These are phyloP conservation scores for Neodiprion virginianus DNA, from an alignment of 1,140 invertebrate genomes.

Conservation along the genomic window DNA sequence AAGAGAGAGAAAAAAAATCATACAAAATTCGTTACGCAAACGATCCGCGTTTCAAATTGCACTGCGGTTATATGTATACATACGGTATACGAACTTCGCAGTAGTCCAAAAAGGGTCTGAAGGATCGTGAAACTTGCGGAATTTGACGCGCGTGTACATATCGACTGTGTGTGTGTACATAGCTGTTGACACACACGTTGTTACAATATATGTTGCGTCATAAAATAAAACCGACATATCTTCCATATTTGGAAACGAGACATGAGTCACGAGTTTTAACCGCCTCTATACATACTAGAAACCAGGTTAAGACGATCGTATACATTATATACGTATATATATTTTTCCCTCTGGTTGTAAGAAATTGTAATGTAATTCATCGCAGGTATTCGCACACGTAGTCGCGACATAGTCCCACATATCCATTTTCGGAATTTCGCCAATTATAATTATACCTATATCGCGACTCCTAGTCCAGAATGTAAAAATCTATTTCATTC, in stretches of 20 bases:
- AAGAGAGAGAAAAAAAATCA: too few species aligned
- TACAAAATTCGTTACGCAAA: too few species aligned
- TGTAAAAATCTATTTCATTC: too few species aligned
- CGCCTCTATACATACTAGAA: background rate
- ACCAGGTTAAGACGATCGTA: background rate
- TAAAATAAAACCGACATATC: slow-evolving; percentile 5
- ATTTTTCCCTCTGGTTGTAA: background rate
- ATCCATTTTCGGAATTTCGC: background rate
- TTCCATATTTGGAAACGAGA: background rate
- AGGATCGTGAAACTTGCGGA: background rate
- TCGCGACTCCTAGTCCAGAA: too few species aligned
- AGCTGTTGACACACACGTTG: too few species aligned
- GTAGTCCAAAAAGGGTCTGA: background rate
- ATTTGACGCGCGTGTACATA: background rate
- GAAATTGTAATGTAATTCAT: background rate
- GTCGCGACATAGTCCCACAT: background rate
- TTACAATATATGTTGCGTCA: background rate
- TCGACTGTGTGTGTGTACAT: too few species aligned
- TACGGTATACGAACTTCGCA: background rate
- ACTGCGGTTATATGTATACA: too few species aligned
- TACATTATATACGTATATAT: background rate
- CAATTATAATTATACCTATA: too few species aligned
- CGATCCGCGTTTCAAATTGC: too few species aligned
- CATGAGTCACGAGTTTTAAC: background rate
- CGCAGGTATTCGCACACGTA: background rate